A percentile compares a stretch with the other conserved stretches of the same genome.
phyloP scores from a whole-genome alignment of 2,113 vertebrate genomes.

The Pomatostomus ruficeps region DNA sequence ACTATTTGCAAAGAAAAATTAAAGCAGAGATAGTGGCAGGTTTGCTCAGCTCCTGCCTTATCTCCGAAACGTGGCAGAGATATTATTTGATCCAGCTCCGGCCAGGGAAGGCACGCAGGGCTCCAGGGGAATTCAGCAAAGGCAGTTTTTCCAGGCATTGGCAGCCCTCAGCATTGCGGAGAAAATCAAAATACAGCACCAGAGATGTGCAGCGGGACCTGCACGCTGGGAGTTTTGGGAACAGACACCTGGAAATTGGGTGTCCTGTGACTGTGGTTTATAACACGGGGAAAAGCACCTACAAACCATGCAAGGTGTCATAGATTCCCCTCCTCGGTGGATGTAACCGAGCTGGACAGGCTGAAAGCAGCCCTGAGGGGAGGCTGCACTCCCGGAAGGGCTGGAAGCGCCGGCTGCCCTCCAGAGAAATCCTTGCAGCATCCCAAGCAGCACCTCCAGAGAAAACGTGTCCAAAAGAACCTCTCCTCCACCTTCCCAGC shows the following conservation, averaged over 20 bases:
- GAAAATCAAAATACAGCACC: background rate
- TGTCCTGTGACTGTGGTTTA: background rate
- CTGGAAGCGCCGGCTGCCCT: background rate
- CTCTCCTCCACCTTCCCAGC: background rate
- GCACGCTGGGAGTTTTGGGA: background rate
- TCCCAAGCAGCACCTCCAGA: background rate
- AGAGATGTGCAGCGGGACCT: accelerated
- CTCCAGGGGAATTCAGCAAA: background rate
- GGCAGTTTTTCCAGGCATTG: background rate
- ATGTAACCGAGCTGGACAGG: background rate
- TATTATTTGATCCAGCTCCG: background rate
- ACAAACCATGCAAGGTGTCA: background rate
- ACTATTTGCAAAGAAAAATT: constrained; percentile 38
- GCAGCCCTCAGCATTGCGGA: background rate
- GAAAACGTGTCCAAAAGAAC: background rate
- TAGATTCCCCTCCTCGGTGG: background rate
- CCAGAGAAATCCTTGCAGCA: background rate
- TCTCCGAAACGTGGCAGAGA: background rate
- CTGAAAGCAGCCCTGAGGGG: background rate
- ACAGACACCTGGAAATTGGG: background rate
- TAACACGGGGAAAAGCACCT: accelerated
- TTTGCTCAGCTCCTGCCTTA: constrained; percentile 31
- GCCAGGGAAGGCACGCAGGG: background rate
- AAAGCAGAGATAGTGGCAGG: background rate
- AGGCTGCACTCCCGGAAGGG: background rate